These are phyloP conservation scores for Xiphias gladius DNA, from an alignment of 2,113 vertebrate species.

Conservation along the genomic window DNA sequence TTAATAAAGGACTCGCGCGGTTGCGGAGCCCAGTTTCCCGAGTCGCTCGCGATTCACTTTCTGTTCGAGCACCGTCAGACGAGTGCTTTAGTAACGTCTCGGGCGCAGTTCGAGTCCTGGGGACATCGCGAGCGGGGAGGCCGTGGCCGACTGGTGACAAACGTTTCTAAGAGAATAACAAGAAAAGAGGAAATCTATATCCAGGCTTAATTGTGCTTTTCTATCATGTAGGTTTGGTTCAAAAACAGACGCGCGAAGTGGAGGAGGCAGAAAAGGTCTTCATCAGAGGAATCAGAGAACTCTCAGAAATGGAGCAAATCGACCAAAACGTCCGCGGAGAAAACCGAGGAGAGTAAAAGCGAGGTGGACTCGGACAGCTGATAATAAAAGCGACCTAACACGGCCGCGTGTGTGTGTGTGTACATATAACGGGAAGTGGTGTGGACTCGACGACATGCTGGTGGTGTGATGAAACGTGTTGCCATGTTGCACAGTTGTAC, in stretches of 20 bases:
- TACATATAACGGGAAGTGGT: constrained; percentile 54
- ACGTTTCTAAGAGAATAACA: no score
- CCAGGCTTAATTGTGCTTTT: neutral
- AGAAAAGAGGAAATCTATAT: no score
- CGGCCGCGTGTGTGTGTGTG: neutral
- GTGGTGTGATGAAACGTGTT: constrained; percentile 84
- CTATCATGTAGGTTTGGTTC: constrained; percentile 93
- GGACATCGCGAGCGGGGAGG: no score
- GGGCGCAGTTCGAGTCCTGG: no score
- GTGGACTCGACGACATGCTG: constrained; percentile 64
- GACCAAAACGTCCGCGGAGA: constrained; percentile 88
- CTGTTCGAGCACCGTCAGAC: no score
- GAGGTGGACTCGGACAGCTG: constrained; percentile 98
- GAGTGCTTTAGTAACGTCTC: no score
- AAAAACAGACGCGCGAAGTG: constrained; percentile 99
- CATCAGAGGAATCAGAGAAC: constrained; percentile 96
- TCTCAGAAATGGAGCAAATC: constrained; percentile 95
- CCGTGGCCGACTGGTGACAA: no score
- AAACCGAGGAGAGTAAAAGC: constrained; percentile 91
- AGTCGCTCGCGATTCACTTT: no score
- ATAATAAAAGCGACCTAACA: constrained; percentile 69
- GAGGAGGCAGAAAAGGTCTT: constrained; percentile 96
- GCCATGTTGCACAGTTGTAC: constrained; percentile 91
- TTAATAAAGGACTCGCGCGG: no score
- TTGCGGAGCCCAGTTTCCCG: no score